Evolutionary conservation across 1,140 invertebrate genomes (phyloP).

Genomic region (Tigriopus japonicus): DNA sequence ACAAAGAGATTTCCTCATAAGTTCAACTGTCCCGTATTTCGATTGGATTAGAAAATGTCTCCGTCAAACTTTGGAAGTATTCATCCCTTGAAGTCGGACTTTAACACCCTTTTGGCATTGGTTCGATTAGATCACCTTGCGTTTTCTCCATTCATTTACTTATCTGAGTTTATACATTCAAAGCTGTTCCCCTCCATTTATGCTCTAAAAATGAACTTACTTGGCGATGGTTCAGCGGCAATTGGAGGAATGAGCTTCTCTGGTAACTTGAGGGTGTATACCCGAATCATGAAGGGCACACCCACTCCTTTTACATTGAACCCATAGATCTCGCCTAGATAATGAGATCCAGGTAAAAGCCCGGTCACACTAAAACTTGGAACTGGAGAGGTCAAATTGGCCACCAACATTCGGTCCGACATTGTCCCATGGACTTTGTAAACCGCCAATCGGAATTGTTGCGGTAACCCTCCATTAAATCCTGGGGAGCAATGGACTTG

Average conservation of each 20-base stretch:
- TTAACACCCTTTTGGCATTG: no score
- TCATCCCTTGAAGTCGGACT: no score
- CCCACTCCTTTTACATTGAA: constrained; percentile 9
- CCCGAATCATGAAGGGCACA: constrained; percentile 2
- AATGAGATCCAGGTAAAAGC: constrained; percentile 34
- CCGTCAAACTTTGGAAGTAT: no score
- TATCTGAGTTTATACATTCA: no score
- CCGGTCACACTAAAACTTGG: constrained; percentile 43
- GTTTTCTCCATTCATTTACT: no score
- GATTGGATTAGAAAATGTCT: no score
- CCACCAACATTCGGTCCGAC: constrained; percentile 14
- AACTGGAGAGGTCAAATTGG: constrained; percentile 17
- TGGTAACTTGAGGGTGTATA: constrained; percentile 5
- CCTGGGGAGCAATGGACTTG: constrained; percentile 20
- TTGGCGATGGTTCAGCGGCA: background rate
- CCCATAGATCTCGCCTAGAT: background rate
- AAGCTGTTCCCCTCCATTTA: no score
- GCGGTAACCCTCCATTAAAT: constrained; percentile 22
- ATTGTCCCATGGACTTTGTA: constrained; percentile 16
- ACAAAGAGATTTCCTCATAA: no score
- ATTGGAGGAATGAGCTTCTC: constrained; percentile 9
- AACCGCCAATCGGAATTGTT: constrained; percentile 21
- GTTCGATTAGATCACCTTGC: no score
- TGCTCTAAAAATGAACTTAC: background rate
- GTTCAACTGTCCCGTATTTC: no score